Evolutionary conservation across 2,113 vertebrate species (phyloP).

Genomic region (Pangasianodon hypophthalmus): DNA sequence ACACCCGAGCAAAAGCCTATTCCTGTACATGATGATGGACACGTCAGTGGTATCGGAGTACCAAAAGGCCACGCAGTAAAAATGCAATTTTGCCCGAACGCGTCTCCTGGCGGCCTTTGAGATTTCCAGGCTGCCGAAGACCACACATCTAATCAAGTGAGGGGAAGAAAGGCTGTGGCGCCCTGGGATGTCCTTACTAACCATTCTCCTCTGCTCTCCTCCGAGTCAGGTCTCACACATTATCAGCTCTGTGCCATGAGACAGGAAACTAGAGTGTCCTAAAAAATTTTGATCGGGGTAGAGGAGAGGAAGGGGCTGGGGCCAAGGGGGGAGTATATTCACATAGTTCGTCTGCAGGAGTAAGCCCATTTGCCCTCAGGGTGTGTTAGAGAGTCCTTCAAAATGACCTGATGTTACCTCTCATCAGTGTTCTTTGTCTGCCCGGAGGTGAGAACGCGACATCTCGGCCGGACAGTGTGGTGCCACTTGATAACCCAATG

Average conservation of each 20-base stretch:
- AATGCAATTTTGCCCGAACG: constrained; percentile 60
- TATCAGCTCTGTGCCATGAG: constrained; percentile 24
- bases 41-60: constrained; percentile 45
- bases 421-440: constrained; percentile 16
- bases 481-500: constrained; percentile 52
- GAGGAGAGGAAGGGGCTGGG: background rate
- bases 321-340: background rate
- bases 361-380: background rate
- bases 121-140: constrained; percentile 50
- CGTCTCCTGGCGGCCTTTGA: constrained; percentile 52
- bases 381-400: constrained; percentile 19
- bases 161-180: constrained; percentile 27
- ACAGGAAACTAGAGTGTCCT: background rate
- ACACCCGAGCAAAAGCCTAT: constrained; percentile 6
- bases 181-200: constrained; percentile 40
- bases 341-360: background rate
- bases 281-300: background rate
- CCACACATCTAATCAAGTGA: constrained; percentile 52
- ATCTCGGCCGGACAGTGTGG: constrained; percentile 44
- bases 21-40: constrained; percentile 41
- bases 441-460: constrained; percentile 9
- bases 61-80: constrained; percentile 51
- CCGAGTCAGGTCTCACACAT: constrained; percentile 25
- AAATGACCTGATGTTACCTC: constrained; percentile 11
- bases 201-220: constrained; percentile 3